Percentiles rank a stretch among this genome's conserved stretches.
Conservation (phyloP, 1,140 invertebrate genomes). For the Nasonia longicornis region DNA sequence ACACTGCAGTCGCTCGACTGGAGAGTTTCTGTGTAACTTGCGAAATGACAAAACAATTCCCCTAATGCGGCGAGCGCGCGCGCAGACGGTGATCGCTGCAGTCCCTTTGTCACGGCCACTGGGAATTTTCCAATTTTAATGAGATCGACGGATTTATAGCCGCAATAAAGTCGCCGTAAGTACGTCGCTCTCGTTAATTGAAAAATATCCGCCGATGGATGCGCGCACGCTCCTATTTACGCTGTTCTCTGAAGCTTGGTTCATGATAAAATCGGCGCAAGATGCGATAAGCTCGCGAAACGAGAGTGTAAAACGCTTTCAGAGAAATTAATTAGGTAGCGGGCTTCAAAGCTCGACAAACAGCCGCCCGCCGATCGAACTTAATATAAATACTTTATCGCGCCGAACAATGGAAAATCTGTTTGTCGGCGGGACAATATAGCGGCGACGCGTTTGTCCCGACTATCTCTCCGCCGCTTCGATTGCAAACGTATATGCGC, state of each 20-base stretch:
- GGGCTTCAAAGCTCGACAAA: too few relatives aligned
- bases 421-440: background rate
- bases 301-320: too few relatives aligned
- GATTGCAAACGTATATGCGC: conserved; percentile 5
- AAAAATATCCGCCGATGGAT: too few relatives aligned
- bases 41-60: conserved; percentile 47
- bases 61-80: conserved; percentile 22
- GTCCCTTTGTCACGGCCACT: conserved; percentile 37
- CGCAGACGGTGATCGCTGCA: background rate
- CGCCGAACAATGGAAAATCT: background rate
- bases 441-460: background rate
- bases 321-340: too few relatives aligned
- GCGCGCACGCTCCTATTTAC: too few relatives aligned
- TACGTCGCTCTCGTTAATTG: too few relatives aligned
- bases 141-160: conserved; percentile 47
- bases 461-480: background rate
- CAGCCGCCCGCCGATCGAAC: too few relatives aligned
- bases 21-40: conserved; percentile 39
- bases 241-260: too few relatives aligned
- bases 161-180: conserved; percentile 36
- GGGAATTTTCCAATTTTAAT: conserved; percentile 49
- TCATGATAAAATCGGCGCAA: too few relatives aligned
- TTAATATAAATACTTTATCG: background rate
- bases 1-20: background rate
- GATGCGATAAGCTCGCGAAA: too few relatives aligned